Base-by-base conservation (phyloP, 2,113 vertebrate species). In the Anolis carolinensis region DNA sequence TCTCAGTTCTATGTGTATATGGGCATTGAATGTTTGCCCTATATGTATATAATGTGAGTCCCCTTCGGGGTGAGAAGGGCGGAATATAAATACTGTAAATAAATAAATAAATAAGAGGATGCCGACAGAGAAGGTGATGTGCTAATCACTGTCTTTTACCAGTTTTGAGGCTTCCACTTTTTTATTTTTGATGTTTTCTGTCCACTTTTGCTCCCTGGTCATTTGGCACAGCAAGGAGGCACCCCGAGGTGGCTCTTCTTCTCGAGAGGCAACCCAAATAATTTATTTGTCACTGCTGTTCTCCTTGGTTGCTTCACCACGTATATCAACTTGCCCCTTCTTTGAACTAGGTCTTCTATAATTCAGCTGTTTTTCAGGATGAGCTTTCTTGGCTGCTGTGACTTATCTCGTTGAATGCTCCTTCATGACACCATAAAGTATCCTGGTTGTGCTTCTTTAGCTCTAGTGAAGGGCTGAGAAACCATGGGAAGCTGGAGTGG, bases 241-340 rank as follows among this genome's bases (percentile, higher is more conserved):
- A 86, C 89, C 82, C 84, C 84, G 79, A 88, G 76, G 39, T 87
- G 55, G 55, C 55, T 89, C 87, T 87, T 88, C 32, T 83, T 78
- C 87, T 91, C 87, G 59, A 85, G 39, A 86, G 89, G 87, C 79
- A 88, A 89, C 79, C 89, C 84, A 87, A 88, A 89, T 90, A 92
- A 95, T 92, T 85, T 87, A 92, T 91, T 88, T 93, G 84, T 92
- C 92, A 84, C 83, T 50, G 44, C 79, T n/a, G 72, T 89, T 93
- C 93, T 91, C 88, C 88, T 91, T 86, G 92, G 91, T 89, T 88
- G 50, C 72, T 79, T 93, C 86, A 81, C 83, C 90, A 84, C 80
- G 85, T 81, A 32, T 8, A 11, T 87, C 79, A 84, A 0, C 88
- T 89, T 87, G 79, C 39, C 82, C 44, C n/a, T 74, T 92, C 84